Conservation (phyloP, 2,797 vertebrate species). For the Babyrousa celebensis region DNA sequence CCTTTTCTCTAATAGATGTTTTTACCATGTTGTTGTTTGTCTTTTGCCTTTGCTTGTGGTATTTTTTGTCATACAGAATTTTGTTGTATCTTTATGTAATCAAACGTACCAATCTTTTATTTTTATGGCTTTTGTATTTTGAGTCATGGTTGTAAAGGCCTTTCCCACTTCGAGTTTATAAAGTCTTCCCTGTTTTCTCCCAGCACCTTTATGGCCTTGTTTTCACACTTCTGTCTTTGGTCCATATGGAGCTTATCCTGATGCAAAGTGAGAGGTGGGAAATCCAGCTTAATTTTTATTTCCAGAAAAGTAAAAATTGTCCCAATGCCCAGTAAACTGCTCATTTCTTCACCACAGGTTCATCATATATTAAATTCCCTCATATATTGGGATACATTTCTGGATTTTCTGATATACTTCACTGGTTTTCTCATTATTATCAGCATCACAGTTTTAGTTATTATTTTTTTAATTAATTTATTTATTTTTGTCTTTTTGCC, state of each 20-base stretch:
- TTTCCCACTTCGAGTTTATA: background rate
- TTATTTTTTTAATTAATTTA: background rate
- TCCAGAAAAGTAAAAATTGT: background rate
- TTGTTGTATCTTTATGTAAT: slow-evolving; percentile 32
- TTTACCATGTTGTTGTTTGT: background rate
- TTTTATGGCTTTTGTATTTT: slow-evolving; percentile 8
- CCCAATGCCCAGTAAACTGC: background rate
- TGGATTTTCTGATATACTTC: background rate
- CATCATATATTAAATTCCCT: slow-evolving; percentile 23
- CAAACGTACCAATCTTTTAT: background rate
- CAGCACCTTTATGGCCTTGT: background rate
- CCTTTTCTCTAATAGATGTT: background rate
- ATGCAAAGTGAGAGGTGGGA: background rate
- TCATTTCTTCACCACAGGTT: background rate
- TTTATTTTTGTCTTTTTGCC: too few relatives aligned
- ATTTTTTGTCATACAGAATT: background rate
- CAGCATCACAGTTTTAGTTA: background rate
- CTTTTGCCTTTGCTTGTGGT: background rate
- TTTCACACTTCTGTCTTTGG: slow-evolving; percentile 19
- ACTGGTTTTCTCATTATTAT: background rate
- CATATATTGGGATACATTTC: background rate
- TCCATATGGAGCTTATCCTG: slow-evolving; percentile 33
- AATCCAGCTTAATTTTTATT: slow-evolving; percentile 6
- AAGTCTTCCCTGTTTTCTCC: background rate
- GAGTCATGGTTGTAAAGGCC: background rate